A percentile compares a stretch with the other conserved stretches of the same genome.
Conservation (phyloP, 2,888 invertebrate species). For the Trissoscelio sp. region DNA sequence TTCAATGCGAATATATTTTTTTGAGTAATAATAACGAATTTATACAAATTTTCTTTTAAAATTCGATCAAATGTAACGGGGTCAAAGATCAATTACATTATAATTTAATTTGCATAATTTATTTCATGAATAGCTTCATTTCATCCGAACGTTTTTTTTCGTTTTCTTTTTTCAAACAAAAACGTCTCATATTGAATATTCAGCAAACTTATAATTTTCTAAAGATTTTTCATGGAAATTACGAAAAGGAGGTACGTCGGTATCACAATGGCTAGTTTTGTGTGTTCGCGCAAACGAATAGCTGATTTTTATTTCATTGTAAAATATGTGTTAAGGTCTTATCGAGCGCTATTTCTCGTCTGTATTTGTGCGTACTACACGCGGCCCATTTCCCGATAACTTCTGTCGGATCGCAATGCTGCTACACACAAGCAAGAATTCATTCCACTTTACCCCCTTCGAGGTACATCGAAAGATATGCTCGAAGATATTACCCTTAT, state of each 20-base stretch:
- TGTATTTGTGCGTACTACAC: slow-evolving; percentile 31
- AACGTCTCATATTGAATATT: slow-evolving; percentile 12
- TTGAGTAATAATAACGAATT: neutral
- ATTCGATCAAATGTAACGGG: neutral
- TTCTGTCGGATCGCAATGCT: slow-evolving; percentile 37
- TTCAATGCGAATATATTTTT: no score
- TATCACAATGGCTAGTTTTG: slow-evolving; percentile 1
- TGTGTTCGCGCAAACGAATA: slow-evolving; percentile 25
- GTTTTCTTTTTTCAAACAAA: neutral
- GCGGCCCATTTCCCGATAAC: slow-evolving; percentile 54
- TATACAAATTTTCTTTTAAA: neutral
- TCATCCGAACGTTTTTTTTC: neutral
- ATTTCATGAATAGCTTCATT: slow-evolving; percentile 4
- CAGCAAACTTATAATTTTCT: neutral
- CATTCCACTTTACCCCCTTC: slow-evolving; percentile 75
- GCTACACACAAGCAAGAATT: slow-evolving; percentile 26
- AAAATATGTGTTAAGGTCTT: slow-evolving; percentile 44
- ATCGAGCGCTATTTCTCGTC: slow-evolving; percentile 46
- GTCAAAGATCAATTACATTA: neutral
- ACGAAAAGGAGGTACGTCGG: neutral
- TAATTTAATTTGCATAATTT: neutral
- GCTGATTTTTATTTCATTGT: slow-evolving; percentile 40
- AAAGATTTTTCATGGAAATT: slow-evolving; percentile 6
- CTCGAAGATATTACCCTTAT: slow-evolving; percentile 71
- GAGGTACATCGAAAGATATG: slow-evolving; percentile 76